Evolutionary conservation across 2,113 vertebrate species (phyloP).

Genomic region (Jaculus jaculus): DNA sequence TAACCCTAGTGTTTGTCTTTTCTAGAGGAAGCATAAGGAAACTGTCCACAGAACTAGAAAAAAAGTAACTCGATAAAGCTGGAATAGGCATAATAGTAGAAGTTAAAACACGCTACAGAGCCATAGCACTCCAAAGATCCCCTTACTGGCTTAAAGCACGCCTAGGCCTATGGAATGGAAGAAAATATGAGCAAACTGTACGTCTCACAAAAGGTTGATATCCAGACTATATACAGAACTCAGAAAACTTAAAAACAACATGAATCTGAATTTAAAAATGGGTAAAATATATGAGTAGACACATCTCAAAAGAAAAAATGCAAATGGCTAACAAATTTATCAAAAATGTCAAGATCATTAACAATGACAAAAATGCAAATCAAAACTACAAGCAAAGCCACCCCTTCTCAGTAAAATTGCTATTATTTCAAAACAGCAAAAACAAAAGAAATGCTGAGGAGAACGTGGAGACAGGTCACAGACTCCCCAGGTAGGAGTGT

Average conservation of each 20-base stretch:
- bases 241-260: not conserved
- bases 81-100: no score
- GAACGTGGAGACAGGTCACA: not conserved
- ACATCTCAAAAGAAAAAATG: not conserved
- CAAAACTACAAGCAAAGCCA: not conserved
- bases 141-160: no score
- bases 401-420: not conserved
- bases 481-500: not conserved
- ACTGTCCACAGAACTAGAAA: not conserved
- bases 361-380: not conserved
- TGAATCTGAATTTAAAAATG: not conserved
- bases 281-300: not conserved
- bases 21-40: not conserved
- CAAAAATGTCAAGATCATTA: not conserved
- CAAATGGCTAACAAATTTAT: not conserved
- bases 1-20: not conserved
- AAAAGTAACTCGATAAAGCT: no score
- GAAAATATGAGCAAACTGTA: not conserved
- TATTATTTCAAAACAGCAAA: not conserved
- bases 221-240: not conserved
- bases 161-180: no score
- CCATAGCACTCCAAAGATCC: no score
- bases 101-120: no score
- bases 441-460: not conserved
- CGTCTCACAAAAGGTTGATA: not conserved